phyloP scores from a whole-genome alignment of 1,140 invertebrate species.

The Zaprionus vittiger region DNA sequence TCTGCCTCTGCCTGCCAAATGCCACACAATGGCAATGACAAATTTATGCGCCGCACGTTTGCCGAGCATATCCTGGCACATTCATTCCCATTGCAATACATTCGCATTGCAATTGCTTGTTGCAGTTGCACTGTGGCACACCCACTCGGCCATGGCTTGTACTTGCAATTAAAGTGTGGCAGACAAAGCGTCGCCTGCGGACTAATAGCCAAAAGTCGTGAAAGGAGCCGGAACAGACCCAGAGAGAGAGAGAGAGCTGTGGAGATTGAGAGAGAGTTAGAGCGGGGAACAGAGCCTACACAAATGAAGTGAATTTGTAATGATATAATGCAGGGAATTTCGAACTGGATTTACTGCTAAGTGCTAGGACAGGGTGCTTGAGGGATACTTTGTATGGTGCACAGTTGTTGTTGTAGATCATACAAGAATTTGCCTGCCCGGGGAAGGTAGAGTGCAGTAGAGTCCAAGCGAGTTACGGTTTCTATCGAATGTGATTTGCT shows the following conservation, averaged over 20 bases:
- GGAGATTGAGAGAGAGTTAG: too few relatives aligned
- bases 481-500: too few relatives aligned
- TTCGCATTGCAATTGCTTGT: conserved; percentile 5
- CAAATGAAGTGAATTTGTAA: conserved; percentile 10
- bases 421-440: too few relatives aligned
- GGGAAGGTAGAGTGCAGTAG: too few relatives aligned
- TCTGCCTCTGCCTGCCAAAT: conserved; percentile 24
- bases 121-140: background rate
- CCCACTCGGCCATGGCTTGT: background rate
- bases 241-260: background rate
- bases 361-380: background rate
- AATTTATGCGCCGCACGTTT: conserved; percentile 43
- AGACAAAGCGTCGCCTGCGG: conserved; percentile 18
- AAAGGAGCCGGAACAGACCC: background rate
- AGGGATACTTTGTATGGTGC: background rate
- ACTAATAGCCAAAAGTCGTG: conserved; percentile 12
- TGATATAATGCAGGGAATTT: conserved; percentile 22
- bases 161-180: conserved; percentile 36
- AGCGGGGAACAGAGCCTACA: background rate
- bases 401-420: too few relatives aligned
- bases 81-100: conserved; percentile 17
- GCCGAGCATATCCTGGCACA: conserved; percentile 29
- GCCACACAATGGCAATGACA: conserved; percentile 46
- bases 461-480: too few relatives aligned
- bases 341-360: background rate